Conservation (phyloP, 2,888 invertebrate genomes). For the Plemyria rubiginata region DNA sequence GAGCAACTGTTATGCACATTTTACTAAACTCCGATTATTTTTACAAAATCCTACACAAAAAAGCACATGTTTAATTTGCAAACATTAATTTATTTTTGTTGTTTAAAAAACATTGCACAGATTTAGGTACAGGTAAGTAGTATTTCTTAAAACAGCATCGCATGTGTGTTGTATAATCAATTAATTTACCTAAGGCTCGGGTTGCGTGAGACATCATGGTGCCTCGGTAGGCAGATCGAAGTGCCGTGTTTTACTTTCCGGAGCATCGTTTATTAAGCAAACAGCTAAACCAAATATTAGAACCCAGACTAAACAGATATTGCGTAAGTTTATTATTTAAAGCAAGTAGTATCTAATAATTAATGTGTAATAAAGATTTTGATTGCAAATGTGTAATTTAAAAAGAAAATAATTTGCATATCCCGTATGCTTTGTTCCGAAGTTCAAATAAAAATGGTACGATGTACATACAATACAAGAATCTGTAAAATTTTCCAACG, state of each 20-base stretch:
- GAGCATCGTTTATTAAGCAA: constrained; percentile 55
- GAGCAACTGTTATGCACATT: constrained; percentile 27
- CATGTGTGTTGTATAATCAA: constrained; percentile 39
- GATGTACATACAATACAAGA: constrained; percentile 5
- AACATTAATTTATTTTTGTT: too few relatives aligned
- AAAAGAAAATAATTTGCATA: too few relatives aligned
- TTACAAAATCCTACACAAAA: constrained; percentile 1
- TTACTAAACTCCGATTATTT: constrained; percentile 1
- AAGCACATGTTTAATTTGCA: neutral
- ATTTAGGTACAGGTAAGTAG: neutral
- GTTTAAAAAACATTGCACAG: neutral
- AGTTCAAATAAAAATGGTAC: constrained; percentile 10
- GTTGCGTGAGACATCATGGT: constrained; percentile 56
- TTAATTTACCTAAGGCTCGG: constrained; percentile 41
- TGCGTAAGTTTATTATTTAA: constrained; percentile 31
- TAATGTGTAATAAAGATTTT: too few relatives aligned
- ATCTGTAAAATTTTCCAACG: constrained; percentile 9
- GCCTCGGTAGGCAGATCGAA: constrained; percentile 44
- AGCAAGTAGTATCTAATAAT: too few relatives aligned
- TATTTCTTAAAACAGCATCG: constrained; percentile 37
- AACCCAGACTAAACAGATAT: constrained; percentile 54
- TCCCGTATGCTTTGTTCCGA: neutral
- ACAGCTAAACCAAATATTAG: constrained; percentile 50
- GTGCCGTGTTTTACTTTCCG: constrained; percentile 41
- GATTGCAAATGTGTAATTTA: neutral